phyloP scores from a whole-genome alignment of 1,140 invertebrate genomes.

The Gonatopus flavifemur region DNA sequence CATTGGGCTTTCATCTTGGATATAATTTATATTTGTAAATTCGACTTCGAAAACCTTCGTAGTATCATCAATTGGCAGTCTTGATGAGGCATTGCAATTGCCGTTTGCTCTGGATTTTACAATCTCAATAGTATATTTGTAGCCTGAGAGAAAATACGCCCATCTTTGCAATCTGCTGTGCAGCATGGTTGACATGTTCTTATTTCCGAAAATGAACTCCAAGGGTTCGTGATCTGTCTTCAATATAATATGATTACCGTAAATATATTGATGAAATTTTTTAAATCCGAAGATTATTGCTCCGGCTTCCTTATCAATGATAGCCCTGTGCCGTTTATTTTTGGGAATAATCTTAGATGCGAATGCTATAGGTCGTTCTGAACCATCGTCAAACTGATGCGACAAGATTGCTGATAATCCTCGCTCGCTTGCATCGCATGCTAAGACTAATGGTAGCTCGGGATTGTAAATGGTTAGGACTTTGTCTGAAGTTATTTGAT shows the following conservation, averaged over 20 bases:
- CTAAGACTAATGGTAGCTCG: slow-evolving; percentile 10
- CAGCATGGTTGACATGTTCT: neutral
- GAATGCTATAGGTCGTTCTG: slow-evolving; percentile 49
- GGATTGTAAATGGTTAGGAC: neutral
- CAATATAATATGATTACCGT: slow-evolving; percentile 31
- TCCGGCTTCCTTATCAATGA: neutral
- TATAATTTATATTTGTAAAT: too few relatives aligned
- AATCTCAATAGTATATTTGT: neutral
- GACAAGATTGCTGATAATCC: slow-evolving; percentile 49
- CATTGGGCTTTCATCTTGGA: too few relatives aligned
- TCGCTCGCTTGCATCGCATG: slow-evolving; percentile 9
- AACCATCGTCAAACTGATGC: slow-evolving; percentile 40
- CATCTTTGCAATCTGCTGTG: neutral
- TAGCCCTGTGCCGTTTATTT: slow-evolving; percentile 44
- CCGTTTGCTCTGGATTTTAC: too few relatives aligned
- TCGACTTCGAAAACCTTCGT: too few relatives aligned
- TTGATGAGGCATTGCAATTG: too few relatives aligned
- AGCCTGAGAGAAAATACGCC: neutral
- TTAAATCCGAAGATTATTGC: neutral
- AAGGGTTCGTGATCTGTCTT: slow-evolving; percentile 48
- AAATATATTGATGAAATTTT: neutral
- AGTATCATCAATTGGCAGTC: too few relatives aligned
- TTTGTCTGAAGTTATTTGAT: slow-evolving; percentile 2
- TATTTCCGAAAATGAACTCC: neutral
- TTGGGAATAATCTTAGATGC: slow-evolving; percentile 49